Conservation (phyloP, 2,797 vertebrate species). For the Synaphobranchus kaupii region DNA sequence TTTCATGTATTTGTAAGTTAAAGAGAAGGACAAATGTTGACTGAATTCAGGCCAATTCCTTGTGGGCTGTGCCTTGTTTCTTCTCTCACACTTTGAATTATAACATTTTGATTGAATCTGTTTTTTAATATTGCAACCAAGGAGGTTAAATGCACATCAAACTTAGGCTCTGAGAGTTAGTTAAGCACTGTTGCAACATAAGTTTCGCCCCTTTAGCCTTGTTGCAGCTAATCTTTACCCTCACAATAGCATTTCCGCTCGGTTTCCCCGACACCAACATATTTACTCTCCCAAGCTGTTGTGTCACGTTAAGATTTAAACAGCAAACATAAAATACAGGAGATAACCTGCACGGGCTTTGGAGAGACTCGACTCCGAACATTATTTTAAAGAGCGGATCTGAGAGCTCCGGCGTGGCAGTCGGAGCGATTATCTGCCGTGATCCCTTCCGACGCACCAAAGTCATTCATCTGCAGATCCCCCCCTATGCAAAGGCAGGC, state of each 20-base stretch:
- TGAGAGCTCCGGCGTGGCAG: conserved; percentile 64
- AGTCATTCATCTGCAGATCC: conserved; percentile 77
- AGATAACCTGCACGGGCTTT: conserved; percentile 72
- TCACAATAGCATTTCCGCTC: conserved; percentile 23
- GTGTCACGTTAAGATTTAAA: conserved; percentile 79
- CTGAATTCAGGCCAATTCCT: neutral
- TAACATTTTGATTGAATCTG: neutral
- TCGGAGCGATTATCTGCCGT: conserved; percentile 75
- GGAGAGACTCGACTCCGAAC: conserved; percentile 70
- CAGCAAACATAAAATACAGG: conserved; percentile 75
- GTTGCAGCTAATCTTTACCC: conserved; percentile 70
- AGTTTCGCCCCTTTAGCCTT: conserved; percentile 66
- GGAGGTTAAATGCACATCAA: conserved; percentile 62
- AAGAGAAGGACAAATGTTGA: neutral
- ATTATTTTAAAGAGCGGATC: conserved; percentile 81
- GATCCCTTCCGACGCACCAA: conserved; percentile 69
- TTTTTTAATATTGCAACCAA: conserved; percentile 37
- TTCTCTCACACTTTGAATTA: neutral
- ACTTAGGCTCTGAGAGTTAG: conserved; percentile 48
- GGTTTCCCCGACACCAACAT: conserved; percentile 67
- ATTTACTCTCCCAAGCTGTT: conserved; percentile 73
- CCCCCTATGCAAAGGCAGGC: conserved; percentile 63
- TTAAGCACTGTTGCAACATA: conserved; percentile 52
- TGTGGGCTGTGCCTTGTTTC: neutral
- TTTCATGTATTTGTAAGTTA: neutral